Conservation (phyloP, 1,140 invertebrate species). For the Copidosoma floridanum region DNA sequence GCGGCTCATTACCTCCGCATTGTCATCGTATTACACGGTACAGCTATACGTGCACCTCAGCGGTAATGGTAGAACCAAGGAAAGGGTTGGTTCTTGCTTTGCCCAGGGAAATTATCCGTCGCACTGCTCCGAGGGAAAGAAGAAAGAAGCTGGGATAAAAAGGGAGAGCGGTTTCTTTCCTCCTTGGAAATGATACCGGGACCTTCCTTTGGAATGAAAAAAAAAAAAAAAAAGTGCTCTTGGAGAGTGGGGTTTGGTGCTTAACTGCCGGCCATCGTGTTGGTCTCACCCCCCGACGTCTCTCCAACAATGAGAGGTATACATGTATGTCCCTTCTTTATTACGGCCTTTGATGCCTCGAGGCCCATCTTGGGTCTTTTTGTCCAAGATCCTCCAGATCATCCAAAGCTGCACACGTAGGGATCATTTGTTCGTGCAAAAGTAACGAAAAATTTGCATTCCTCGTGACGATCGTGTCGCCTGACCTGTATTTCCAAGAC, state of each 20-base stretch:
- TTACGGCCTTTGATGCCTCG: constrained; percentile 53
- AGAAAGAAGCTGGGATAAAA: constrained; percentile 15
- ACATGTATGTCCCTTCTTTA: constrained; percentile 47
- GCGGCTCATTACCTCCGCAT: constrained; percentile 28
- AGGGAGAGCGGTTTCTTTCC: constrained; percentile 15
- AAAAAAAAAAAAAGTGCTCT: constrained; percentile 3
- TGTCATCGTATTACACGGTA: constrained; percentile 24
- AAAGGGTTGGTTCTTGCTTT: constrained; percentile 11
- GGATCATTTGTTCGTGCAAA: too few species aligned
- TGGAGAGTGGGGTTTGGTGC: constrained; percentile 38
- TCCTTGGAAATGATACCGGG: neutral
- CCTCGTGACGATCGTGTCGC: too few species aligned
- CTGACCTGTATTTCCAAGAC: too few species aligned
- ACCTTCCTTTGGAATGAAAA: neutral
- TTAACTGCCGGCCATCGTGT: constrained; percentile 53
- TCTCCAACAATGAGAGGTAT: too few species aligned
- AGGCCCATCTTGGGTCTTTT: constrained; percentile 54
- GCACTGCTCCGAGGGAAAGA: neutral
- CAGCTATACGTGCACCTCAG: neutral
- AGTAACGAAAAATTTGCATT: too few species aligned
- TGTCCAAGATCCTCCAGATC: constrained; percentile 41
- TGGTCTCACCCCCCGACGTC: too few species aligned
- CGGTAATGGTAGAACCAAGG: too few species aligned
- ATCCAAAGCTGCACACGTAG: too few species aligned
- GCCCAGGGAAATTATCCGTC: constrained; percentile 12